Conservation (phyloP, 2,888 invertebrate species). For the Macaria notata region DNA sequence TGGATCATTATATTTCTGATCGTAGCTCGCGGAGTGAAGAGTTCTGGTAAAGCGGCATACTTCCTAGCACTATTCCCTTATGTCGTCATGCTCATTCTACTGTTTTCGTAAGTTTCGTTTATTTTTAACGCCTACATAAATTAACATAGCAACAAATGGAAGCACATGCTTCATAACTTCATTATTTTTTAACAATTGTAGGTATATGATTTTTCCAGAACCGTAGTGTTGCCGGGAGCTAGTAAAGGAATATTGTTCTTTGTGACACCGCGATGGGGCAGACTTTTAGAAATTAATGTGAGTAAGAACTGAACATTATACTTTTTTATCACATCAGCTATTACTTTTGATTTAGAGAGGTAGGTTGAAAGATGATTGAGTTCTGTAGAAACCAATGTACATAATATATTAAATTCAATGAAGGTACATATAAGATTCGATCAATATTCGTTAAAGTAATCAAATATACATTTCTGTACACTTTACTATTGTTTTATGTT, state of each 20-base stretch:
- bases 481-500: no score
- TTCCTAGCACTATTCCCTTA: constrained; percentile 94
- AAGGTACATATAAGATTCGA: no score
- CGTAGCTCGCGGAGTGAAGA: constrained; percentile 87
- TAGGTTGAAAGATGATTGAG: no score
- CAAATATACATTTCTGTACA: background rate
- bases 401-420: no score
- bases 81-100: constrained; percentile 87
- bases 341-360: no score
- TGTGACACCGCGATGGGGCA: constrained; percentile 89
- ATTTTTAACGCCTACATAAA: no score
- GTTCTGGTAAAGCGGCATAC: constrained; percentile 92
- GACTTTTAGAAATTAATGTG: constrained; percentile 86
- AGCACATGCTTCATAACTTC: no score
- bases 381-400: no score
- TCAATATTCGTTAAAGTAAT: no score
- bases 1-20: constrained; percentile 87
- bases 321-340: no score
- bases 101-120: constrained; percentile 76
- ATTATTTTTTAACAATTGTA: no score
- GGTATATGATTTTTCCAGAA: constrained; percentile 56
- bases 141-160: no score
- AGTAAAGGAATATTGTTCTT: constrained; percentile 87
- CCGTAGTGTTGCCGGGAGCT: constrained; percentile 86
- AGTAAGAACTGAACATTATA: constrained; percentile 34